Base-by-base conservation (phyloP, 2,888 invertebrate genomes). In the Cyaniris semiargus region DNA sequence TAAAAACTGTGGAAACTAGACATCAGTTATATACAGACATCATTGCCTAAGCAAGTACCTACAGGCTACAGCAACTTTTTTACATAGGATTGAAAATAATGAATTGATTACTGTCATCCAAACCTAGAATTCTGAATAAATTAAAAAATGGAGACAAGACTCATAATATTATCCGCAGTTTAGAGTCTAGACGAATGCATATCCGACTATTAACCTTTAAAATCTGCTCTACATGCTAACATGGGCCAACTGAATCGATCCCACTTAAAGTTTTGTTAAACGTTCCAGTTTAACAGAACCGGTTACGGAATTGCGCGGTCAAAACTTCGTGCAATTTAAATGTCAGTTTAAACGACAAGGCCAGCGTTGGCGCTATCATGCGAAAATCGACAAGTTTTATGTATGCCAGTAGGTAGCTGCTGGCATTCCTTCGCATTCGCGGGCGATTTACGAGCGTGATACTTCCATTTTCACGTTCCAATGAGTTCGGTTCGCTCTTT, bases 401-500 rank as follows among this genome's bases (percentile, higher is more conserved):
- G 88, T 92, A 89, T 90, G 92, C 88, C 88, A 87, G 84, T 82
- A 83, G 83, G 86, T 66, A 66, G 85, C 88, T 84, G 87, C 86
- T 85, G 86, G 86, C 87, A 89, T 89, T 90, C 90, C 89, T 89
- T 85, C 86, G 86, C 86, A 87, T 88, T 87, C 86, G 85, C 90
- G 87, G 87, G 84, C 87, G 88, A 90, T 90, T 91, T 88, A 89
- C 84, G 85, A 85, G 88, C 88, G 87, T 88, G 90, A 90, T 91
- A 91, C 90, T 90, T 91, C 89, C 87, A 85, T 91, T 92, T 92
- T 92, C 88, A 90, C 90, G 92, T 89, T 86, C 87, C 87, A 89
- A 87, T 88, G 88, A 85, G 83, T 88, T 82, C 85, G 87, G 86
- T 89, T 88, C 86, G 84, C 85, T 85, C 86, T 89, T 89, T 85